Base-by-base conservation (phyloP, 2,888 invertebrate genomes). In the Chymomyza procnemis region DNA sequence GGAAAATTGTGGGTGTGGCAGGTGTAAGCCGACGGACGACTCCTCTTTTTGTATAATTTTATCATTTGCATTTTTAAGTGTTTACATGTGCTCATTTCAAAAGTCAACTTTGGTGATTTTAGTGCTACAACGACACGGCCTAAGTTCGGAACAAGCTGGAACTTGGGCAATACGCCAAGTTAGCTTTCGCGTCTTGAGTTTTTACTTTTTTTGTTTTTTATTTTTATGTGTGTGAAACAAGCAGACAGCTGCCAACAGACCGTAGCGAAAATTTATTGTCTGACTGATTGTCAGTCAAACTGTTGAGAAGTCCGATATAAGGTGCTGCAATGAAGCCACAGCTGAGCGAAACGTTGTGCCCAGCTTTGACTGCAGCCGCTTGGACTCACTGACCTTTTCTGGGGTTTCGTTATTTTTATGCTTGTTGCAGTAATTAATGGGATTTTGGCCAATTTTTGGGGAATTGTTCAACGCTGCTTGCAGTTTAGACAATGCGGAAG, bases 171-270 rank as follows among this genome's bases (percentile, higher is more conserved):
- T 41, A 3, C 34, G 34, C 34, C 0, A 41, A 1, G 26, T 26
- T 41, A 9, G 34, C 12, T 69, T 61, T 73, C 59, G 61, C 67
- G 67, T 55, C 59, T 67, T 67, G 60, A 70, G 62, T 70, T 65
- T 63, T 63, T 56, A 46, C 66, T 26, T 67, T 30, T 56, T n/a
- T n/a, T n/a, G n/a, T n/a, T n/a, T n/a, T n/a, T n/a, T n/a, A n/a
- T n/a, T n/a, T n/a, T n/a, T n/a, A n/a, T n/a, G 48, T 50, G 58
- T 58, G 50, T 74, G 61, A 47, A 69, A 22, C 71, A 69, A 76
- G 69, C 61, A 71, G 84, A 79, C 84, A 78, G 84, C 80, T 81
- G 80, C 78, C 80, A 79, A 69, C 71, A 64, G 67, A 76, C 72
- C 67, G 77, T 76, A 76, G 34, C 34, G 12, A 41, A 67, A 67